Evolutionary conservation across 53 echinoderm and acorn worm species (phyloP).

Genomic region (Holothuria scabra): DNA sequence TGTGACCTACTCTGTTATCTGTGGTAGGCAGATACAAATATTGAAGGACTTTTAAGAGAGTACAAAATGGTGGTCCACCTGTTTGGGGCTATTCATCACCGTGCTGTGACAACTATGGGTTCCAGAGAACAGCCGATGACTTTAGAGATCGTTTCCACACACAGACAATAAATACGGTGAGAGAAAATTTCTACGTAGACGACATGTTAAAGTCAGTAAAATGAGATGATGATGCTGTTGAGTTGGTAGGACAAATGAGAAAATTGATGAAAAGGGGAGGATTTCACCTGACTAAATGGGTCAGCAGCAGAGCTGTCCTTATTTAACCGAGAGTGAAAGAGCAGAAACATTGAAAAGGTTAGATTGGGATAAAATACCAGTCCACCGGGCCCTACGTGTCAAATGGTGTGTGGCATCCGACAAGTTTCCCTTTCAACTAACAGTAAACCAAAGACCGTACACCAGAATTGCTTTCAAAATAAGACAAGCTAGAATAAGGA

Average conservation of each 20-base stretch:
- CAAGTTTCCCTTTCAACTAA: slow-evolving; percentile 9
- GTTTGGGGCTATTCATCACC: slow-evolving; percentile 66
- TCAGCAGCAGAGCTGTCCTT: slow-evolving; percentile 48
- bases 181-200: slow-evolving; percentile 55
- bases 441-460: neutral
- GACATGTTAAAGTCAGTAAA: slow-evolving; percentile 48
- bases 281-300: slow-evolving; percentile 61
- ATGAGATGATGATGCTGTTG: slow-evolving; percentile 35
- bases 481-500: no score
- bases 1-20: slow-evolving; percentile 52
- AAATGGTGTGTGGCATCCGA: slow-evolving; percentile 23
- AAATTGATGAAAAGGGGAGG: slow-evolving; percentile 47
- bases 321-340: slow-evolving; percentile 41
- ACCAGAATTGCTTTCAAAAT: slow-evolving; percentile 32
- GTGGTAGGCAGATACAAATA: slow-evolving; percentile 63
- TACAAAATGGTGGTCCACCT: slow-evolving; percentile 63
- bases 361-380: slow-evolving; percentile 27
- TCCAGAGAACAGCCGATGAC: slow-evolving; percentile 55
- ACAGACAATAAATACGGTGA: slow-evolving; percentile 13
- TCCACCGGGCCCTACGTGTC: slow-evolving; percentile 16
- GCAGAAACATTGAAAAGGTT: slow-evolving; percentile 43
- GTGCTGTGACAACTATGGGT: slow-evolving; percentile 54
- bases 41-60: slow-evolving; percentile 27
- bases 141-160: slow-evolving; percentile 19
- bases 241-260: slow-evolving; percentile 11